Evolutionary conservation across 2,113 vertebrate species (phyloP), one percentile per base, ranked within the genome.

Genomic region (Clinocottus analis): DNA sequence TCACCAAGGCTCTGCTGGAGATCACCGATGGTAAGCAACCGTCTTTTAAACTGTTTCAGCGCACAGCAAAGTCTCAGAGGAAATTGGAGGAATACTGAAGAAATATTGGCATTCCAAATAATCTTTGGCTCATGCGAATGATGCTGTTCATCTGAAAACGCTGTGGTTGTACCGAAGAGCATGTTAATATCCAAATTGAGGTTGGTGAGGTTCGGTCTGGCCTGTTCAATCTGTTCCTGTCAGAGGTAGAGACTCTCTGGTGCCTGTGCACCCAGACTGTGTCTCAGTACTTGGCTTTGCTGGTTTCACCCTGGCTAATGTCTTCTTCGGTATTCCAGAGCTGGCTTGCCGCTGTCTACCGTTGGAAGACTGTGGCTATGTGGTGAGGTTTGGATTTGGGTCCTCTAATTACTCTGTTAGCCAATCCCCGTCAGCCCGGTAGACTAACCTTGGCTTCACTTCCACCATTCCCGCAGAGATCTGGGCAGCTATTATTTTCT

Each of bases 1-100:
- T 98, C 93, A 99, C 97, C 89, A 99, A 99, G 90, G 98, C 97
- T 51, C 96, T 98, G 87, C 94, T 99, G 86, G 98, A 99, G 93
- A 97, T 99, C 87, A 99, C 97, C 27, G 98, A 99, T 85, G 97
- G 98, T 99, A 96, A 95, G 93, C 80, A 87, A 10, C 37, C 77
- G 85, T 67, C 1, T 6, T 77, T 72, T 49, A 56, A 55, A 43
- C 29, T 51, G 21, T 85, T 65, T 63, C 43, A 73, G 53, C 64
- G 70, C n/a, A 35, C 23, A 62, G 35, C 17, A 29, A 75, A 71
- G 62, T 37, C 39, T 58, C 27, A 33, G 16, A 49, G 43, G 79
- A 77, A 84, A 80, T 80, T 65, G 64, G 39, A 80, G 43, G 49
- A 83, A 74, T 21, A 58, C 55, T 66, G 53, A 65, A 16, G 41